phyloP scores from a whole-genome alignment of 2,888 invertebrate genomes.

The Harpalus rufipes region DNA sequence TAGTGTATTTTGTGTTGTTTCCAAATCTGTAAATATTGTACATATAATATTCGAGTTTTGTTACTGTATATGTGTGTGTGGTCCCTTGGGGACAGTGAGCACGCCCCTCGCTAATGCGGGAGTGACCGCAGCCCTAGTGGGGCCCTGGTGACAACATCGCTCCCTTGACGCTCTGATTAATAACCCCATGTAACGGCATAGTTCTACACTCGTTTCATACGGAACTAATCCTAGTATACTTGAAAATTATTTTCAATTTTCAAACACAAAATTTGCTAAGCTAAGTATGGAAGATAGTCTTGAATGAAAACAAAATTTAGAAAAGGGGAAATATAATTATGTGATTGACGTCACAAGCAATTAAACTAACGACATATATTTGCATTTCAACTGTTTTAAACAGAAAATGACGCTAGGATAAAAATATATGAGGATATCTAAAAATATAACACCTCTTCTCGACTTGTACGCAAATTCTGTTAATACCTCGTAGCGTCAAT shows the following conservation, averaged over 20 bases:
- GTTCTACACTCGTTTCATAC: too few species aligned
- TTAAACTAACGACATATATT: constrained; percentile 11
- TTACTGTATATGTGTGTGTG: not conserved
- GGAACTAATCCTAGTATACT: too few species aligned
- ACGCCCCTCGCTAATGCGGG: not conserved
- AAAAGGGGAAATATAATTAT: constrained; percentile 31
- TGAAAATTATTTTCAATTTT: too few species aligned
- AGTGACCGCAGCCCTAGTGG: not conserved
- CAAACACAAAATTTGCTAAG: too few species aligned
- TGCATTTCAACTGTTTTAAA: constrained; percentile 33
- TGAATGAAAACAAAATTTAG: not conserved
- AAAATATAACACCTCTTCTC: constrained; percentile 10
- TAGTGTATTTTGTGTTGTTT: too few species aligned
- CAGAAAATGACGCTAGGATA: constrained; percentile 21
- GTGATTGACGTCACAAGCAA: constrained; percentile 28
- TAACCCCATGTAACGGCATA: not conserved
- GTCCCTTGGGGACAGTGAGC: not conserved
- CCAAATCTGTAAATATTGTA: not conserved
- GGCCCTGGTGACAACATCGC: not conserved
- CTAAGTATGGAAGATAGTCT: too few species aligned
- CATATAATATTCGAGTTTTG: not conserved
- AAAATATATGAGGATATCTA: constrained; percentile 20
- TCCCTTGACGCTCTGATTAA: not conserved
- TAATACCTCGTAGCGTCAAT: too few species aligned
- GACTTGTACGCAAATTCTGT: not conserved